Base-by-base conservation (phyloP, 2,888 invertebrate genomes). In the Cephus pygmeus region DNA sequence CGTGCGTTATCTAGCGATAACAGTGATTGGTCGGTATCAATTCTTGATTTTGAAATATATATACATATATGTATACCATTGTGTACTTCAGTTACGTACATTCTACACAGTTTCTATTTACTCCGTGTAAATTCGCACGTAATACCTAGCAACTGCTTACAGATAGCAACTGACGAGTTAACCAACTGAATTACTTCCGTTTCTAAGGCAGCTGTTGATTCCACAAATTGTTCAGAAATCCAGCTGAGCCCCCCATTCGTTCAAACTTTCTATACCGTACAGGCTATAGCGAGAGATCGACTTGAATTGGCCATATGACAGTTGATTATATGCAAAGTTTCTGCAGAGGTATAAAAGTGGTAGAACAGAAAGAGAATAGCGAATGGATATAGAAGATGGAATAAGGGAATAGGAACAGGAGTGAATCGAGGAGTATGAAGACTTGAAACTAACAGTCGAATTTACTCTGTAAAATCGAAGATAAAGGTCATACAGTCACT, bases 41-140 rank as follows among this genome's bases (percentile, higher is more conserved):
- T 40, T 40, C 2, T 15, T 0, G 0, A 56, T 23, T 40, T 36
- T 35, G 12, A 36, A 12, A 36, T 12, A 36, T 36, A 1, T 36
- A 15, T 36, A 36, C 12, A 15, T 4, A 36, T 0, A 12, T 36
- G 12, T 36, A 36, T 40, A 40, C 2, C 56, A 56, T 2, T 23
- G 23, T 85, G 84, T 87, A 86, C 86, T 85, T 87, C 87, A 87
- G 85, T 86, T 86, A 84, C 85, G 83, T 80, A 84, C 80, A 81
- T 78, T 79, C 79, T 83, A 83, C 80, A 83, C 80, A 81, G 81
- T 81, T 83, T 82, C 83, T 85, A 85, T 85, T 84, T 83, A 84
- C 81, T 83, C 85, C 84, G 82, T 85, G 85, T 85, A 87, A 87
- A 87, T 87, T 87, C 84, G 1, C 83, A 82, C 85, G 84, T 86